Percentiles rank a stretch among this genome's conserved stretches.
phyloP scores from a whole-genome alignment of 2,113 vertebrate genomes.

The Corythornis madagascariensis region DNA sequence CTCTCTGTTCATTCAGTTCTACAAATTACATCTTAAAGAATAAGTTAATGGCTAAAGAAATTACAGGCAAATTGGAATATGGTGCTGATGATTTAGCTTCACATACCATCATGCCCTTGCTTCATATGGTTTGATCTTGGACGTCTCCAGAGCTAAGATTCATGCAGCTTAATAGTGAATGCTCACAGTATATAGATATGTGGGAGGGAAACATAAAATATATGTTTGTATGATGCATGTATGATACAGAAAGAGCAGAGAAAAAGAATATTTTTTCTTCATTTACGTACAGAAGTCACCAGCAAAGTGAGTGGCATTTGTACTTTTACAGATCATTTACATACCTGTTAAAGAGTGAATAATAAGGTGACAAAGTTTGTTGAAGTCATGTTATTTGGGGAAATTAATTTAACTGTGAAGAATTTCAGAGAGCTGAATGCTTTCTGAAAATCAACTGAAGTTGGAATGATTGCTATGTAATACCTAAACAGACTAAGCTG shows the following conservation, averaged over 20 bases:
- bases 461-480: not conserved
- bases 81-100: not conserved
- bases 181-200: no score
- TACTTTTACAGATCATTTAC: not conserved
- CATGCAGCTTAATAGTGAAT: no score
- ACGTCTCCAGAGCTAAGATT: no score
- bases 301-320: not conserved
- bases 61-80: not conserved
- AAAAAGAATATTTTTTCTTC: not conserved
- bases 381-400: not conserved
- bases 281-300: not conserved
- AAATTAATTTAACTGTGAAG: not conserved
- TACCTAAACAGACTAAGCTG: not conserved
- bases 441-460: not conserved
- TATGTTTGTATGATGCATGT: no score
- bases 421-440: not conserved
- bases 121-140: no score
- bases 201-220: no score
- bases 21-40: not conserved
- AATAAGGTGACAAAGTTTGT: not conserved
- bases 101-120: no score
- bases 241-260: not conserved
- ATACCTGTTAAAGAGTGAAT: not conserved
- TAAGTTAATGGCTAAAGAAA: not conserved
- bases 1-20: not conserved